These are phyloP conservation scores for Sarcophaga bullata DNA, from an alignment of 1,140 invertebrate genomes.

Conservation along the genomic window DNA sequence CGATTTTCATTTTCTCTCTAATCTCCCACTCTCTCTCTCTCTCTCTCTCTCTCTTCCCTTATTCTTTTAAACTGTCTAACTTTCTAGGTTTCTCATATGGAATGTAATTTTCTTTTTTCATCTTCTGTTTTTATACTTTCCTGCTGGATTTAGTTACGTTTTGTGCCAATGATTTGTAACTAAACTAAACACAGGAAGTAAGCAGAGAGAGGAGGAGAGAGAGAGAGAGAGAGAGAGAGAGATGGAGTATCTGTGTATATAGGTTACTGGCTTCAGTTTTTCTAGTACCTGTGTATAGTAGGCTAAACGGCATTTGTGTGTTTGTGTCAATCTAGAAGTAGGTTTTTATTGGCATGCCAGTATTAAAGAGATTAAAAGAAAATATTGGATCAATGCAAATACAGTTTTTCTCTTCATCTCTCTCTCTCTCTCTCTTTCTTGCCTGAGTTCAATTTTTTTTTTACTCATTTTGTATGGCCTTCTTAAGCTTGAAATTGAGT, in stretches of 20 bases:
- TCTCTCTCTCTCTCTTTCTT: too few relatives aligned
- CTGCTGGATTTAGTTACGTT: not conserved
- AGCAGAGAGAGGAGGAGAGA: not conserved
- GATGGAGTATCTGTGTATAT: not conserved
- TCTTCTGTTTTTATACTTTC: not conserved
- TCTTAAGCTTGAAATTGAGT: slow-evolving; percentile 21
- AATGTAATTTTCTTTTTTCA: not conserved
- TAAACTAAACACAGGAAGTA: not conserved
- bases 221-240: not conserved
- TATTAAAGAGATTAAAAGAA: slow-evolving; percentile 26
- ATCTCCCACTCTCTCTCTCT: not conserved
- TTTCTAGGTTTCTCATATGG: not conserved
- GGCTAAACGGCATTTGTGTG: not conserved
- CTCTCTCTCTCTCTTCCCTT: not conserved
- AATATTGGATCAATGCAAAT: slow-evolving; percentile 22
- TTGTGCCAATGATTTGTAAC: slow-evolving; percentile 24
- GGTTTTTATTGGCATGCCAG: slow-evolving; percentile 1
- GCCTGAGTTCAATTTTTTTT: too few relatives aligned
- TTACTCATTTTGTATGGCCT: too few relatives aligned
- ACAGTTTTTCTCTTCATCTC: not conserved
- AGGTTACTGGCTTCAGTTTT: slow-evolving; percentile 10
- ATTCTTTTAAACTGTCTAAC: too few relatives aligned
- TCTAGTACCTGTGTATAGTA: not conserved
- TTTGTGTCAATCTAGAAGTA: not conserved
- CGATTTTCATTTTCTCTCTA: not conserved